A percentile compares a stretch with the other conserved stretches of the same genome.
phyloP scores from a whole-genome alignment of 2,113 vertebrate genomes.

The Microtus ochrogaster region DNA sequence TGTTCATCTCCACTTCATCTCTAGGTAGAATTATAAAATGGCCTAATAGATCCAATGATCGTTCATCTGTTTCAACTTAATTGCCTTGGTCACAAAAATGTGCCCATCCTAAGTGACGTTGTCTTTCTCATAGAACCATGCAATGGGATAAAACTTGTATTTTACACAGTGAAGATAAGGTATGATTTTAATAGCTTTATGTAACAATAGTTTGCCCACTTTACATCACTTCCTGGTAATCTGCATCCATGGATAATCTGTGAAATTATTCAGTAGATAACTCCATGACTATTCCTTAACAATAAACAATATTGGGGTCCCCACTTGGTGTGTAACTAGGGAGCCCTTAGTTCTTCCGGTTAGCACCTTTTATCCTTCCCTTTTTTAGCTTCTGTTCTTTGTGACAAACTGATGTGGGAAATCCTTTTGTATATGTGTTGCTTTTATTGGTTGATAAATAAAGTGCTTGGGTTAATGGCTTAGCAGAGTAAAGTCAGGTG shows the following conservation, averaged over 20 bases:
- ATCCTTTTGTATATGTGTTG: too few relatives aligned
- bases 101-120: not conserved
- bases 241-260: conserved; percentile 29
- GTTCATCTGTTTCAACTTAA: conserved; percentile 63
- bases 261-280: conserved; percentile 47
- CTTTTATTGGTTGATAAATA: too few relatives aligned
- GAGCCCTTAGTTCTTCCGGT: not conserved
- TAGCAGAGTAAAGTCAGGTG: too few relatives aligned
- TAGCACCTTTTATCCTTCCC: not conserved
- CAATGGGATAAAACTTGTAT: conserved; percentile 16
- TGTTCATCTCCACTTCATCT: conserved; percentile 73
- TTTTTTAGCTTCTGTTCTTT: not conserved
- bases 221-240: conserved; percentile 41
- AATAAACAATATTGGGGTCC: not conserved
- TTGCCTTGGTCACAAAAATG: conserved; percentile 70
- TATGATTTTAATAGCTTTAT: conserved; percentile 51
- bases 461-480: too few relatives aligned
- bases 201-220: conserved; percentile 35
- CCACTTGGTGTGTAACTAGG: not conserved
- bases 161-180: conserved; percentile 51
- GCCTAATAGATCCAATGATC: conserved; percentile 68
- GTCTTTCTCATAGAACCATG: conserved; percentile 15
- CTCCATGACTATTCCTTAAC: conserved; percentile 16
- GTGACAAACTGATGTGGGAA: not conserved
- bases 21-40: conserved; percentile 70